Evolutionary conservation across 2,888 invertebrate genomes (phyloP), one percentile per base, ranked within the genome.

Genomic region (Pycnomerus fuliginosus): DNA sequence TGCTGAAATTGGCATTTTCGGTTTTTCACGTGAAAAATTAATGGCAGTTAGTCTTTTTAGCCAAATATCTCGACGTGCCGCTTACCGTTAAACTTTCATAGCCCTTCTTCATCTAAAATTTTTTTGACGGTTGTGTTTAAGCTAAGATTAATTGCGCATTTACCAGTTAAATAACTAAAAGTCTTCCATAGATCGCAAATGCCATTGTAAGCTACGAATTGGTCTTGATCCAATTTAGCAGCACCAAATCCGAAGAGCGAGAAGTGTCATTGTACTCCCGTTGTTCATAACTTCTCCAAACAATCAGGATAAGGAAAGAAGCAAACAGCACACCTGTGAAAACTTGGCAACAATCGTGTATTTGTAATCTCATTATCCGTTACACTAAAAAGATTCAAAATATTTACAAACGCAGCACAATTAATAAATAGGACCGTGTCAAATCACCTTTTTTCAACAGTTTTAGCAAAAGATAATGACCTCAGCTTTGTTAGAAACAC

Each of bases 281-380:
- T 20, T 20, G 4, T 20, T 8, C 7, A 7, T 20, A 4, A 7
- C 20, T 20, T 8, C 4, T 20, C 7, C 7, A 20, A 20, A 20
- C 4, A 8, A 20, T 20, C 7, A 7, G 5, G 4, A 7, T 20
- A 20, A 20, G 8, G 8, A 20, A 20, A 20, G 5, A 8, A 20
- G 5, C 20, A 20, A 20, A 12, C 13, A 12, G 13, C 5, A 12
- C 7, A 2, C 13, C n/a, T 2, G 8, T 3, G 2, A 12, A 10
- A 25, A 36, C 16, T 48, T 52, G 52, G 59, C 59, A 59, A 59
- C 59, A 59, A 58, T 52, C 57, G 57, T 59, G 57, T 59, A 58
- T 43, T 52, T 48, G 36, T 48, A 44, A 48, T 29, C 29, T 44
- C 44, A 45, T 8, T 25, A n/a, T n/a, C n/a, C 11, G 10, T 58